phyloP scores from a whole-genome alignment of 2,113 vertebrate species.

The Eurypyga helias region DNA sequence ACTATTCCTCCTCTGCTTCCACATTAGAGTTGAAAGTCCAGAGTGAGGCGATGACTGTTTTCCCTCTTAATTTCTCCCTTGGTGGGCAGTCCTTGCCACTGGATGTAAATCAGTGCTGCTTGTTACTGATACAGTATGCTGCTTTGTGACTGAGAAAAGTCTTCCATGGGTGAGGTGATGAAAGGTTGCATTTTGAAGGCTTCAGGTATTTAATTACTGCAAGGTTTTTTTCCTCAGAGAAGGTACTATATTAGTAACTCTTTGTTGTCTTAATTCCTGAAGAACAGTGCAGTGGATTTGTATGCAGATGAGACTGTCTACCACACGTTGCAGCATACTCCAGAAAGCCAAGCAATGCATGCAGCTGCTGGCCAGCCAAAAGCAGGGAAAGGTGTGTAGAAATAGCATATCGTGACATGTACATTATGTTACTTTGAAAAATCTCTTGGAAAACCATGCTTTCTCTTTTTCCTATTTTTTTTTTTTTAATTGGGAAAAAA shows the following conservation, averaged over 20 bases:
- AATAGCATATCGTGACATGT: not conserved
- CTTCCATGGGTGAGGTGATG: not conserved
- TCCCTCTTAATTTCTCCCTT: not conserved
- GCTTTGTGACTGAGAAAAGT: not conserved
- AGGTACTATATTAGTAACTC: not conserved
- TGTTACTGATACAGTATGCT: not conserved
- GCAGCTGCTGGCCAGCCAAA: constrained; percentile 76
- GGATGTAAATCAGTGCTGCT: not conserved
- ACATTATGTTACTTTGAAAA: not conserved
- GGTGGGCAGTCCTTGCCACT: not conserved
- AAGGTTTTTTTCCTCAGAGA: not conserved
- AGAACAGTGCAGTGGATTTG: constrained; percentile 75
- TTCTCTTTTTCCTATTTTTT: not conserved
- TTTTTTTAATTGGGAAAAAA: not conserved
- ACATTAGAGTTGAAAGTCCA: not conserved
- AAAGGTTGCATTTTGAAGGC: not conserved
- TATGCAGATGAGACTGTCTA: constrained; percentile 74
- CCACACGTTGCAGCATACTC: constrained; percentile 56
- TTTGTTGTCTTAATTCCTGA: not conserved
- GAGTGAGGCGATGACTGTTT: not conserved
- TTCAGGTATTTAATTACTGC: not conserved
- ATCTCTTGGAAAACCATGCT: not conserved
- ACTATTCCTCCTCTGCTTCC: not conserved
- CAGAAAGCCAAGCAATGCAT: constrained; percentile 76
- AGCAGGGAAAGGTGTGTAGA: constrained; percentile 83